Base-by-base conservation (phyloP, 1,140 invertebrate genomes). In the Epicauta chinensis region DNA sequence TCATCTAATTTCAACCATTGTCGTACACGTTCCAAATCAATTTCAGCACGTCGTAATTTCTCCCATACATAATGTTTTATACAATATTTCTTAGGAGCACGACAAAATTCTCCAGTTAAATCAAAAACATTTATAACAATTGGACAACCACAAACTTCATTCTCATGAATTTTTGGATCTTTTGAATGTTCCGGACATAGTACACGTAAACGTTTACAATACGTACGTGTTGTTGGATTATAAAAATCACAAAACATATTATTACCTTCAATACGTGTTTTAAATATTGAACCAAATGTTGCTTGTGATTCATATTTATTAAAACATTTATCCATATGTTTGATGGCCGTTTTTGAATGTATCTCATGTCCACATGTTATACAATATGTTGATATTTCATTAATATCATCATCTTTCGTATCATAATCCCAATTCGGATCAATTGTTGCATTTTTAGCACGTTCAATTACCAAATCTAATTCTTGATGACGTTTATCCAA, bases 161-260 rank as follows among this genome's bases (percentile, higher is more conserved):
- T 77, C 56, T 87, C 86, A 46, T 74, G 80, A 23, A 96, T 83
- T 77, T 96, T 94, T 0, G 91, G 87, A 66, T 98, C 94, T 75
- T 98, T 98, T 53, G 87, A 92, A 70, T 99, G 97, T 66, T 99
- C 97, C 0, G 97, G 94, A 73, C 97, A 99, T 15, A 99, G 77
- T 2, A 98, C 92, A 59, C 91, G 81, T 11, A 99, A 72, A 40
- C 96, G 73, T 73, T 98, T 99, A 72, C 96, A 99, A 66, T 98
- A 99, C 0, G 94, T 97, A 45, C 83, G 80, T 64, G 89, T 93
- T 2, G 80, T 74, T 3, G 88, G 80, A 74, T 97, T 98, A 69
- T 89, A 98, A 70, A 89, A 93, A 66, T 99, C 96, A 71, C 97
- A 99, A 70, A 99, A 98, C 86, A 99, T 96, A 64, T 91, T 89